phyloP scores from a whole-genome alignment of 2,113 vertebrate genomes.

The Dendrocopos noguchii region DNA sequence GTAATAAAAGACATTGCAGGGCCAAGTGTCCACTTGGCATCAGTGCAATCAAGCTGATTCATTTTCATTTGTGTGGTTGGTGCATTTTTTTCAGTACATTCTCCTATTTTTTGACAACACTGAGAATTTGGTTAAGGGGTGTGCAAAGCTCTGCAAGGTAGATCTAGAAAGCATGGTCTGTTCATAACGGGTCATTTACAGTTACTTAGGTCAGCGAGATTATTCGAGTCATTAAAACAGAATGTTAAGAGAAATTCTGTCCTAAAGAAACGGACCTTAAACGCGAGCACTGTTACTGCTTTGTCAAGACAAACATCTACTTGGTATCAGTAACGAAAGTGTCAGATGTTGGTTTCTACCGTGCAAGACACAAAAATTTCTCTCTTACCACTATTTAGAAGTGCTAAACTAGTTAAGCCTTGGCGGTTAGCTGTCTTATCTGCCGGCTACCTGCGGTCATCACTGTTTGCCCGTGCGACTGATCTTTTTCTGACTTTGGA shows the following conservation, averaged over 20 bases:
- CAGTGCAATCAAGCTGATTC: background rate
- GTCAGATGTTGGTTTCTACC: background rate
- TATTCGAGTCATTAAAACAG: background rate
- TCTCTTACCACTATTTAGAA: background rate
- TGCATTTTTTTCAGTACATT: background rate
- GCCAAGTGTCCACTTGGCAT: background rate
- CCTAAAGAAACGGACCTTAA: background rate
- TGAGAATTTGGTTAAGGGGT: accelerated
- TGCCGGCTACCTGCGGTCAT: background rate
- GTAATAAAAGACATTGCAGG: background rate
- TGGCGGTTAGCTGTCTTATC: background rate
- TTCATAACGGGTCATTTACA: background rate
- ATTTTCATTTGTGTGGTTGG: background rate
- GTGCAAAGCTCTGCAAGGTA: background rate
- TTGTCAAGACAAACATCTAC: background rate
- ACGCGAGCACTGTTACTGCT: background rate
- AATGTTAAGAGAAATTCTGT: background rate
- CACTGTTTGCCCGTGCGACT: background rate
- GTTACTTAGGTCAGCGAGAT: accelerated
- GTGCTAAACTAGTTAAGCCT: background rate
- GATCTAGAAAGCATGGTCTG: background rate
- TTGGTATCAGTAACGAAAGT: background rate
- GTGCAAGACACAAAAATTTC: background rate
- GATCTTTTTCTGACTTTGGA: too few species aligned
- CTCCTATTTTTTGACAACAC: background rate